A percentile compares a stretch with the other conserved stretches of the same genome.
These are phyloP conservation scores for Villa cingulata DNA, from an alignment of 2,888 invertebrate genomes.

Conservation along the genomic window DNA sequence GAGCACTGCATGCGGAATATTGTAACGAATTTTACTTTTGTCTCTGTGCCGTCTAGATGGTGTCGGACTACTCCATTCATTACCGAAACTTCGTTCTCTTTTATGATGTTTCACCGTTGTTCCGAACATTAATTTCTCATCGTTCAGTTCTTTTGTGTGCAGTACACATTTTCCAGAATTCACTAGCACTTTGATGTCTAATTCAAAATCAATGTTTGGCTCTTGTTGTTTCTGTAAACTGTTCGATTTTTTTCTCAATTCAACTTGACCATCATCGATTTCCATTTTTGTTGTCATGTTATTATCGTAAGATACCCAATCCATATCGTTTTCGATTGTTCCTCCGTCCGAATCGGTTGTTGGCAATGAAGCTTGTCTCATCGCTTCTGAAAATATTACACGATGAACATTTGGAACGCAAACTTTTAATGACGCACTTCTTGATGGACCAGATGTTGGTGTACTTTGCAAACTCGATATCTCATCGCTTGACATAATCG, in stretches of 20 bases:
- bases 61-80: constrained; percentile 41
- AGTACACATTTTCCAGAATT: constrained; percentile 95
- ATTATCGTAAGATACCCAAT: constrained; percentile 27
- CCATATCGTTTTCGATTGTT: constrained; percentile 38
- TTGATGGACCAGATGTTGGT: constrained; percentile 54
- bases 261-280: constrained; percentile 50
- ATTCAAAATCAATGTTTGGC: constrained; percentile 88
- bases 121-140: constrained; percentile 48
- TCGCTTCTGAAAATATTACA: constrained; percentile 35
- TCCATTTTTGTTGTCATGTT: constrained; percentile 38
- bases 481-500: constrained; percentile 34
- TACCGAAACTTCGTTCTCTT: constrained; percentile 31
- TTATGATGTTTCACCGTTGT: constrained; percentile 28
- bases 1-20: constrained; percentile 39
- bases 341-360: constrained; percentile 59
- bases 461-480: constrained; percentile 44
- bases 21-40: constrained; percentile 33
- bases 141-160: constrained; percentile 67
- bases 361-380: constrained; percentile 60
- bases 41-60: constrained; percentile 34
- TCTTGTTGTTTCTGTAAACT: constrained; percentile 42
- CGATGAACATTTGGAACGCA: constrained; percentile 31
- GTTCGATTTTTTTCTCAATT: constrained; percentile 42
- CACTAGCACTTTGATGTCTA: constrained; percentile 91
- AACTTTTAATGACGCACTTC: constrained; percentile 54